Conservation (phyloP, 37 sponge, comb jelly and placozoan genomes). For the Aphrocallistes beatrix region DNA sequence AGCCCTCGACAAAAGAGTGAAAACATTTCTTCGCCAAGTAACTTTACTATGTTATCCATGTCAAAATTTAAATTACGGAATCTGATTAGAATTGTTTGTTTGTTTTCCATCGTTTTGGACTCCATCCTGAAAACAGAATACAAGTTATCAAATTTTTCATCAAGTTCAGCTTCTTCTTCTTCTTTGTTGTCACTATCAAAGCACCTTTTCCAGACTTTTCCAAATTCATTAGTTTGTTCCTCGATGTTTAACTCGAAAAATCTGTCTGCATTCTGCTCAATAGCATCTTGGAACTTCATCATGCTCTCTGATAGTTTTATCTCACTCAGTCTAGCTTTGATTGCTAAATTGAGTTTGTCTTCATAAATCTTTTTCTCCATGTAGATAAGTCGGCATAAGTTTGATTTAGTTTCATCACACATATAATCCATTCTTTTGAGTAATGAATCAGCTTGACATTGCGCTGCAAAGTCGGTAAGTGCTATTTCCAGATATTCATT, state of each 20-base stretch:
- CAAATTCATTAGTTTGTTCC: background rate
- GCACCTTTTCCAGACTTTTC: background rate
- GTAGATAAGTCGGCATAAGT: background rate
- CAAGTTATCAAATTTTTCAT: background rate
- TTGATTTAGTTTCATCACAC: background rate
- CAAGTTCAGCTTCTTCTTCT: background rate
- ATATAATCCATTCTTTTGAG: background rate
- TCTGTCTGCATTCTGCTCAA: background rate
- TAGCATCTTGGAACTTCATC: background rate
- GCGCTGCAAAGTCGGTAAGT: background rate
- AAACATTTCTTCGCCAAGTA: background rate
- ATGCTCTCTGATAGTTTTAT: background rate
- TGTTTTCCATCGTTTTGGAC: slow-evolving; percentile 15
- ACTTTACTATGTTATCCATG: background rate
- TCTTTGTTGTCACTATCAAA: background rate
- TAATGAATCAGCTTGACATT: background rate
- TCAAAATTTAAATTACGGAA: background rate
- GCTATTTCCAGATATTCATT: background rate
- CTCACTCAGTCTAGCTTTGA: background rate
- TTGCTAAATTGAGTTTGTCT: background rate
- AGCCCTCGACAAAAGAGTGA: background rate
- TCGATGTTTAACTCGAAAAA: background rate
- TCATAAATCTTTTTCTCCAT: background rate
- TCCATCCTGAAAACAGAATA: background rate
- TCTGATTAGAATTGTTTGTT: background rate